phyloP scores from a whole-genome alignment of 2,113 vertebrate species.

The Gasterosteus aculeatus region DNA sequence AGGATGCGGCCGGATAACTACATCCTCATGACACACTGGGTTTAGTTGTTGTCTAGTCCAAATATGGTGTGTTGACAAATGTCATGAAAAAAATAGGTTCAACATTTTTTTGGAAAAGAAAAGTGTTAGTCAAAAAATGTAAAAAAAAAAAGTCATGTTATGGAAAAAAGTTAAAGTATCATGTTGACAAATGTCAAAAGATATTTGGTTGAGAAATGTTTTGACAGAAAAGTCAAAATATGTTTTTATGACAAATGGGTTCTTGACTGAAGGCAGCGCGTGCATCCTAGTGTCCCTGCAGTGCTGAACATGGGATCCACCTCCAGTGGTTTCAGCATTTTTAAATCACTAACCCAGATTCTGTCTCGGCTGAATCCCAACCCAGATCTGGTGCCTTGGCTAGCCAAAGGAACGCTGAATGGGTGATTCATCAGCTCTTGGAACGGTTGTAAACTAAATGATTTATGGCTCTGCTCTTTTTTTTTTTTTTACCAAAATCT shows the following conservation, averaged over 20 bases:
- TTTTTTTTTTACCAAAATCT: conserved; percentile 20
- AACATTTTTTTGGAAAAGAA: no score
- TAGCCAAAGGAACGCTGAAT: conserved; percentile 24
- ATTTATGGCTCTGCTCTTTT: conserved; percentile 42
- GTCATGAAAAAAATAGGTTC: no score
- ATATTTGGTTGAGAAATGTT: no score
- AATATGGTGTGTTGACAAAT: no score
- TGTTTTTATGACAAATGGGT: background rate
- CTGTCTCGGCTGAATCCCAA: conserved; percentile 52
- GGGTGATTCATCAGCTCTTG: conserved; percentile 59
- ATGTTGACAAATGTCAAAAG: no score
- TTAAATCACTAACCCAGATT: conserved; percentile 65
- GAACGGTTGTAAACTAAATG: conserved; percentile 47
- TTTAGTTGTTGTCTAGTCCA: no score
- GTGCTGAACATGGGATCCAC: conserved; percentile 50
- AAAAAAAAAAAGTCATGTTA: no score
- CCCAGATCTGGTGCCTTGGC: conserved; percentile 58
- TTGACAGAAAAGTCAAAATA: no score
- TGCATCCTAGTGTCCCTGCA: conserved; percentile 39
- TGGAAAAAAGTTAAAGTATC: no score
- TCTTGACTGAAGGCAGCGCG: conserved; percentile 9
- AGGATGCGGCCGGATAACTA: conserved; percentile 24
- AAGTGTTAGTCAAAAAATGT: no score
- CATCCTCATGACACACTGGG: background rate
- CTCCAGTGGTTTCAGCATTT: conserved; percentile 63